These are phyloP conservation scores for Paracentrotus lividus DNA, from an alignment of 53 echinoderm and acorn worm genomes.

Conservation along the genomic window DNA sequence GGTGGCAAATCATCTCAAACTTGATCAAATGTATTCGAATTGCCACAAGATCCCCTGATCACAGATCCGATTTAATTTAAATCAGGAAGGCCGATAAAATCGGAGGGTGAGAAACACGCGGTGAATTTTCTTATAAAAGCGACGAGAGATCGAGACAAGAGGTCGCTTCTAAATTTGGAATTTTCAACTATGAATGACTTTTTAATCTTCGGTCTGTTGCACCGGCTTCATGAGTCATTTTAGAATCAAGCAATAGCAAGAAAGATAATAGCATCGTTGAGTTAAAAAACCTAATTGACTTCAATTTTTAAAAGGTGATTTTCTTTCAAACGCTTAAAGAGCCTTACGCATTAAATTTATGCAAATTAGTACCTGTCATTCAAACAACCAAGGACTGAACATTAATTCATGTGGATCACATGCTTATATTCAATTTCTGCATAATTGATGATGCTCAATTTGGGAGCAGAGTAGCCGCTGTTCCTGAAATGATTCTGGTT, in stretches of 20 bases:
- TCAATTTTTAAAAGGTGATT: no score
- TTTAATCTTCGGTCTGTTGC: neutral
- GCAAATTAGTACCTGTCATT: no score
- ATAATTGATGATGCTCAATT: no score
- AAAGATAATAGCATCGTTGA: neutral
- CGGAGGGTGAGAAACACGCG: neutral
- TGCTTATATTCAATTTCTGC: no score
- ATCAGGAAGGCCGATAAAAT: slow-evolving; percentile 27
- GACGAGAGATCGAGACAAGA: neutral
- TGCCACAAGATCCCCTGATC: neutral
- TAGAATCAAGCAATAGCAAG: neutral
- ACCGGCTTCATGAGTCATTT: neutral
- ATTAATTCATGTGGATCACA: no score
- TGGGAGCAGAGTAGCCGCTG: neutral
- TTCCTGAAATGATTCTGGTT: neutral
- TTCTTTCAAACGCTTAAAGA: no score
- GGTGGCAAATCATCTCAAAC: neutral
- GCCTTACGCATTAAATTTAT: no score
- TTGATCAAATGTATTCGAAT: neutral
- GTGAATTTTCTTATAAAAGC: slow-evolving; percentile 16
- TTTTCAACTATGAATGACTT: neutral
- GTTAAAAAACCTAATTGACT: neutral
- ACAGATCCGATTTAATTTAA: neutral
- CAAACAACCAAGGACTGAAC: no score
- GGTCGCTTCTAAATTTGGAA: slow-evolving; percentile 2